Conservation (phyloP, 2,888 invertebrate species). For the Patella depressa region DNA sequence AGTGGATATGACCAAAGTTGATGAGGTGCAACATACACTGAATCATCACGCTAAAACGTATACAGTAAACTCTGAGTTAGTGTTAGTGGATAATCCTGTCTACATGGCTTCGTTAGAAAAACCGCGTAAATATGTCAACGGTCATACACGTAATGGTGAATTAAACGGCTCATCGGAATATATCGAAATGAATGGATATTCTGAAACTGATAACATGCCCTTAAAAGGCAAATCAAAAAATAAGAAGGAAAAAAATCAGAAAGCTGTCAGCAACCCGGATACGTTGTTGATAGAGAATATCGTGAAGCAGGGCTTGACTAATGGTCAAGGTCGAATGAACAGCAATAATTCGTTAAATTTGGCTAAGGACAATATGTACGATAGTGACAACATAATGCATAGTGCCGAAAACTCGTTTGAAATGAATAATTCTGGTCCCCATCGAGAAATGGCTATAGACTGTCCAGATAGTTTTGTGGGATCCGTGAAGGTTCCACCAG, state of each 20-base stretch:
- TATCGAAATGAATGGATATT: conserved; percentile 45
- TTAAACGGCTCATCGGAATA: conserved; percentile 29
- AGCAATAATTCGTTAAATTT: conserved; percentile 53
- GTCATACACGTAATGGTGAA: conserved; percentile 17
- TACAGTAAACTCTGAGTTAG: conserved; percentile 24
- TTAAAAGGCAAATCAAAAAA: conserved; percentile 43
- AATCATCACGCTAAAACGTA: conserved; percentile 28
- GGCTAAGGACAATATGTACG: conserved; percentile 37
- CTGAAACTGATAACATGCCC: conserved; percentile 39
- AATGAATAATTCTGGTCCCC: conserved; percentile 75
- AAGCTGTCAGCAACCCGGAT: conserved; percentile 42
- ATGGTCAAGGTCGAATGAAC: conserved; percentile 34
- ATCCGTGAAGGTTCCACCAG: conserved; percentile 89
- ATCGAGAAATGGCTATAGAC: conserved; percentile 99
- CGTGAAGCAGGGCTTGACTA: conserved; percentile 23
- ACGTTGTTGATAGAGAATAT: conserved; percentile 51
- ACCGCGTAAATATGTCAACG: background rate
- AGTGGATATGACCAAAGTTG: conserved; percentile 90
- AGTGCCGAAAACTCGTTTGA: conserved; percentile 50
- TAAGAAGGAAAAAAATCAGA: conserved; percentile 42
- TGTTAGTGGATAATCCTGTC: conserved; percentile 27
- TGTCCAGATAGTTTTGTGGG: conserved; percentile 95
- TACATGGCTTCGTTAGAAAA: conserved; percentile 19
- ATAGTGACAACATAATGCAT: conserved; percentile 43
- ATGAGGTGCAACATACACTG: conserved; percentile 25